Evolutionary conservation across 2,113 vertebrate genomes (phyloP).

Genomic region (Balaenoptera acutorostrata): DNA sequence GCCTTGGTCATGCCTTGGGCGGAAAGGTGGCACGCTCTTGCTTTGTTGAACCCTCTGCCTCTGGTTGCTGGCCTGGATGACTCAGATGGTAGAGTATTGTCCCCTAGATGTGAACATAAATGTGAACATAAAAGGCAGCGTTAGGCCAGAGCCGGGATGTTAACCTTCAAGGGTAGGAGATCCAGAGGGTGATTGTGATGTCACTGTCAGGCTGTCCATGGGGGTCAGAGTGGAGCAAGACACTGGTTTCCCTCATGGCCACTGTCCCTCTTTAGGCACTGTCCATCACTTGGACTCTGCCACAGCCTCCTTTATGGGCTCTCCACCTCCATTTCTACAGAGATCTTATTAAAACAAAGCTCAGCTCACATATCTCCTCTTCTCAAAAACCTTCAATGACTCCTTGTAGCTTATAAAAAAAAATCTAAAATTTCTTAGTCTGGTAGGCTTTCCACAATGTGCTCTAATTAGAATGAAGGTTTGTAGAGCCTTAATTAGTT

Average conservation of each 20-base stretch:
- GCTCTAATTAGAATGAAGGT: neutral
- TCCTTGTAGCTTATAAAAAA: neutral
- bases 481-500: neutral
- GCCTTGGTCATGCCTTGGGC: fast-evolving
- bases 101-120: neutral
- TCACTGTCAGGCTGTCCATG: neutral
- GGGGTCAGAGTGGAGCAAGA: neutral
- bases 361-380: neutral
- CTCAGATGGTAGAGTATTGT: neutral
- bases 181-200: constrained; percentile 54
- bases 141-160: neutral
- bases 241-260: neutral
- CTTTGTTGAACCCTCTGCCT: neutral
- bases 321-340: too few relatives aligned
- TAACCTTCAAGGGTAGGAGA: neutral
- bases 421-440: neutral
- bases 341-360: neutral
- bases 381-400: neutral
- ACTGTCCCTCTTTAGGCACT: too few relatives aligned
- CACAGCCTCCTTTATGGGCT: neutral
- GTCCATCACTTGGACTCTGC: fast-evolving
- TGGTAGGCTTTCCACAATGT: neutral
- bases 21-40: fast-evolving
- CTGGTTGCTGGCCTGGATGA: neutral
- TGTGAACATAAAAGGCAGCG: neutral